Evolutionary conservation across 2,113 vertebrate species (phyloP).

Genomic region (Beaufortia kweichowensis): DNA sequence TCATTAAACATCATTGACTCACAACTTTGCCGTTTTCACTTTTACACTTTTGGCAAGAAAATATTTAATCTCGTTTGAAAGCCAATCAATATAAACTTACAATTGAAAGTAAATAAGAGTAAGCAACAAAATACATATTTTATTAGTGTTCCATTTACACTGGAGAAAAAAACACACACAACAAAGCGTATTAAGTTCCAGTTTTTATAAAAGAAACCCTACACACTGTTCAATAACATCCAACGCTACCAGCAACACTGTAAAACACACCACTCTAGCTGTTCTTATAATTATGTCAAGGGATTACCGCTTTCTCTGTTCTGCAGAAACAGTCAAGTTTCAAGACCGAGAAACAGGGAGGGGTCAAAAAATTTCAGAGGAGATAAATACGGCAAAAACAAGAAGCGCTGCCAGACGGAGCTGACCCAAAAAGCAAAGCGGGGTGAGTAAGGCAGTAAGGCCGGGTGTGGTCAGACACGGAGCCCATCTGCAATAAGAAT

Average conservation of each 20-base stretch:
- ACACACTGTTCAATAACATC: neutral
- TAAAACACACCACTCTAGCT: neutral
- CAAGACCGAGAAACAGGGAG: constrained; percentile 15
- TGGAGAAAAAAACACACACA: no score
- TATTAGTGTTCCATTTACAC: no score
- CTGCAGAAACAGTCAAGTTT: neutral
- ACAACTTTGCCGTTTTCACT: no score
- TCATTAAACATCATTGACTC: no score
- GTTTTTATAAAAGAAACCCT: neutral
- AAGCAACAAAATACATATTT: no score
- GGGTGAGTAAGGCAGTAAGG: constrained; percentile 37
- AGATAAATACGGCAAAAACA: constrained; percentile 8
- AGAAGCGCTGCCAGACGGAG: constrained; percentile 12
- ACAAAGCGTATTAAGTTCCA: no score
- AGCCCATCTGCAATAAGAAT: constrained; percentile 46
- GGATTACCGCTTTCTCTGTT: neutral
- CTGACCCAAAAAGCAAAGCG: constrained; percentile 41
- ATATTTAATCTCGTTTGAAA: no score
- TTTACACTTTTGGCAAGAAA: no score
- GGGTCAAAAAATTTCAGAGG: constrained; percentile 1
- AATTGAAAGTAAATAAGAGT: no score
- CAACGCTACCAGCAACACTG: neutral
- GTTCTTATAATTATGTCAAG: constrained; percentile 14
- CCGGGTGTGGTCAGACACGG: constrained; percentile 53
- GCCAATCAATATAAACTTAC: no score